A percentile compares a stretch with the other conserved stretches of the same genome.
phyloP scores from a whole-genome alignment of 1,140 invertebrate genomes.

The Drosophila nasuta region DNA sequence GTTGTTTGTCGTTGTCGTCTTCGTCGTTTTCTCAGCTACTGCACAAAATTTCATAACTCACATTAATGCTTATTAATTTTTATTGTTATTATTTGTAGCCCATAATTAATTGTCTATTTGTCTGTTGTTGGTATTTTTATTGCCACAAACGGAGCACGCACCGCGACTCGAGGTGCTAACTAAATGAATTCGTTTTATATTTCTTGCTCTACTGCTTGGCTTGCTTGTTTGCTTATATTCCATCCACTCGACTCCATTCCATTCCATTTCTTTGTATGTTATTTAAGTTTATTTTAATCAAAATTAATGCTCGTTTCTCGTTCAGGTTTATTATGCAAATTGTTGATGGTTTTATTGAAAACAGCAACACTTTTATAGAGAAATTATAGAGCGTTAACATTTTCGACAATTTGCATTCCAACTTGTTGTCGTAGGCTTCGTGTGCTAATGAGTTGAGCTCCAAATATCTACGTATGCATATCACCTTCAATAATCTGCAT shows the following conservation, averaged over 20 bases:
- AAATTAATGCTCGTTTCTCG: slow-evolving; percentile 42
- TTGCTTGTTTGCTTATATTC: background rate
- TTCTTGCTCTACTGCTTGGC: background rate
- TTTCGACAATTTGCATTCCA: slow-evolving; percentile 30
- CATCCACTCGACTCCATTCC: background rate
- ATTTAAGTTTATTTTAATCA: slow-evolving; percentile 35
- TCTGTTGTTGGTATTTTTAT: slow-evolving; percentile 56
- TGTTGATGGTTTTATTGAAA: slow-evolving; percentile 41
- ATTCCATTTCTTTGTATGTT: slow-evolving; percentile 6
- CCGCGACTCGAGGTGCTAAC: slow-evolving; percentile 37
- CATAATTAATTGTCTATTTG: slow-evolving; percentile 61
- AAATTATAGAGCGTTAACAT: slow-evolving; percentile 42
- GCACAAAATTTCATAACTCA: slow-evolving; percentile 56
- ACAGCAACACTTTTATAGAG: slow-evolving; percentile 42
- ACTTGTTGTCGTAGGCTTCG: slow-evolving; percentile 14
- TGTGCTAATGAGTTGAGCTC: background rate
- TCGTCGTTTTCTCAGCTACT: slow-evolving; percentile 15
- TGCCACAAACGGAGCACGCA: slow-evolving; percentile 25
- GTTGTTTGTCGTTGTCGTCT: background rate
- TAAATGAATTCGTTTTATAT: slow-evolving; percentile 52
- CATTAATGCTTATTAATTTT: slow-evolving; percentile 63
- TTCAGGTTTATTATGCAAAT: slow-evolving; percentile 60
- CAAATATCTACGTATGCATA: background rate
- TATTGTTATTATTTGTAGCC: slow-evolving; percentile 59
- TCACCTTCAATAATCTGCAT: slow-evolving; percentile 9